Percentiles rank a stretch among this genome's conserved stretches.
phyloP scores from a whole-genome alignment of 2,797 vertebrate genomes.

The Prunella strophiata region DNA sequence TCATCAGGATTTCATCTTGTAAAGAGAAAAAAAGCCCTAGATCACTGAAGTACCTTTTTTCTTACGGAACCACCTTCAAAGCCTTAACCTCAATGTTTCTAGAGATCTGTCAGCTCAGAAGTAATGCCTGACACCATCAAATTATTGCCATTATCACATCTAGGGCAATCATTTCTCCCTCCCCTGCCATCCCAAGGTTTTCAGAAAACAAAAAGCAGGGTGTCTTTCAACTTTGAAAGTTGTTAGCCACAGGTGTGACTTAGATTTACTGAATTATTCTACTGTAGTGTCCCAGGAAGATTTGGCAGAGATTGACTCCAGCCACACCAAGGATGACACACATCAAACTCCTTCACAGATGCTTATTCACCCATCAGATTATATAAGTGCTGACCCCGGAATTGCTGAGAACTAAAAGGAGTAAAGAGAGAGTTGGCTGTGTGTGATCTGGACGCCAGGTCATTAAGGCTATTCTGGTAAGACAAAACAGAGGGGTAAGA shows the following conservation, averaged over 20 bases:
- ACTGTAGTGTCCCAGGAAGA: constrained; percentile 16
- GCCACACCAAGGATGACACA: constrained; percentile 26
- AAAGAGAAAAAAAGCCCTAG: constrained; percentile 50
- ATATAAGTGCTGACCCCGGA: constrained; percentile 4
- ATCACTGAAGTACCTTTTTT: constrained; percentile 56
- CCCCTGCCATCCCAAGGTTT: constrained; percentile 28
- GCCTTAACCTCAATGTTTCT: constrained; percentile 62
- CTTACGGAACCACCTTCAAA: constrained; percentile 69
- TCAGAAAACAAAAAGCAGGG: constrained; percentile 33
- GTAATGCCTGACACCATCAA: constrained; percentile 48
- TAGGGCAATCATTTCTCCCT: constrained; percentile 58
- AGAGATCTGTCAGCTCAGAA: constrained; percentile 63
- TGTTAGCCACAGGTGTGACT: constrained; percentile 34
- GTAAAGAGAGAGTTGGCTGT: not conserved
- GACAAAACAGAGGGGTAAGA: not conserved
- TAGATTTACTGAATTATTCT: constrained; percentile 46
- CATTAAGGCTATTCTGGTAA: constrained; percentile 43
- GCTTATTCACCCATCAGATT: constrained; percentile 63
- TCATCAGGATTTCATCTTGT: constrained; percentile 68
- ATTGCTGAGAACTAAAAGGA: constrained; percentile 40
- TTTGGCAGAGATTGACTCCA: constrained; percentile 56
- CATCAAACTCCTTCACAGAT: constrained; percentile 60
- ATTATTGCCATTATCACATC: constrained; percentile 60
- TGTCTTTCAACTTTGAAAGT: constrained; percentile 48
- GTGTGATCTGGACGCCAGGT: constrained; percentile 36